phyloP scores from a whole-genome alignment of 2,113 vertebrate species.

The Sylvietta virens region DNA sequence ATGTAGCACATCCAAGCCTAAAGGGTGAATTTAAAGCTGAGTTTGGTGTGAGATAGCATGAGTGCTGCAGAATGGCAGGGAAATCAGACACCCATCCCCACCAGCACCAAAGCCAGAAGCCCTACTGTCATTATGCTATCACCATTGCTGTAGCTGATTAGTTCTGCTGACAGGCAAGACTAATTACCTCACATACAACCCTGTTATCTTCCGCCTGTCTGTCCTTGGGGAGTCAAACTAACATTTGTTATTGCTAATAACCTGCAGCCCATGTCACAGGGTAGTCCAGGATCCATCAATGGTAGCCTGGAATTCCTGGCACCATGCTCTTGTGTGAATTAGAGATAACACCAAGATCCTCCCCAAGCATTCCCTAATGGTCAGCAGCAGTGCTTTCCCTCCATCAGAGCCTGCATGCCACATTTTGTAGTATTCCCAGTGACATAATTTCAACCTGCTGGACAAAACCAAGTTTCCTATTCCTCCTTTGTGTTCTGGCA shows the following conservation, averaged over 20 bases:
- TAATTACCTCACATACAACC: background rate
- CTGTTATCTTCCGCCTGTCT: background rate
- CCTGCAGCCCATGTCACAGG: background rate
- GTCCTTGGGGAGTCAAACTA: background rate
- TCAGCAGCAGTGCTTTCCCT: background rate
- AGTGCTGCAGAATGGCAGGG: background rate
- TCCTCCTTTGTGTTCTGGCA: background rate
- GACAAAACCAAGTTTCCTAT: background rate
- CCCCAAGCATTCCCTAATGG: accelerated
- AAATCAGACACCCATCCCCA: accelerated
- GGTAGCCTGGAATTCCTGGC: background rate
- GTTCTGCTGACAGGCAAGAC: background rate
- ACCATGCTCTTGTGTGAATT: background rate
- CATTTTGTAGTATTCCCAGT: background rate
- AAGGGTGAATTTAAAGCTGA: background rate
- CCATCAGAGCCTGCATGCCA: background rate
- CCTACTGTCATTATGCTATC: background rate
- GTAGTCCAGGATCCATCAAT: background rate
- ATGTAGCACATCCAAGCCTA: background rate
- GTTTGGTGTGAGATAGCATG: accelerated
- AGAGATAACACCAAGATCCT: background rate
- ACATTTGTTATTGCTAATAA: background rate
- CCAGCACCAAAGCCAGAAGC: background rate
- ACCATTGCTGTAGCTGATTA: background rate
- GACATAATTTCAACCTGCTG: background rate